These are phyloP conservation scores for Zygothrica quintamaculata DNA, from an alignment of 2,888 invertebrate species.

Conservation along the genomic window DNA sequence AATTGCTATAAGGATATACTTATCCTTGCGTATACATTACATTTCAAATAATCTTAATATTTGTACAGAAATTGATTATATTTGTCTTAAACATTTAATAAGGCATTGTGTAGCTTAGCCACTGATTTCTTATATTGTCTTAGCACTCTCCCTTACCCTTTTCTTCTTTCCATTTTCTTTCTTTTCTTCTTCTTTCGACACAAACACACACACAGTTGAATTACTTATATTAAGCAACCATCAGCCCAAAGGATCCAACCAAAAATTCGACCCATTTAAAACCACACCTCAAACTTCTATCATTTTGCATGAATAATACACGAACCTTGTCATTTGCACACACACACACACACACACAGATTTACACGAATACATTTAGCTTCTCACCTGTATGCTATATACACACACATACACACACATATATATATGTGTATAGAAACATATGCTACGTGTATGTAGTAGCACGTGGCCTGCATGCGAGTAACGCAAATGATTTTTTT, in stretches of 20 bases:
- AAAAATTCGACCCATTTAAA: not conserved
- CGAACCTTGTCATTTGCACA: conserved; percentile 22
- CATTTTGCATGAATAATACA: conserved; percentile 47
- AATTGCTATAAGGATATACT: too few relatives aligned
- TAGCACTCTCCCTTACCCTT: too few relatives aligned
- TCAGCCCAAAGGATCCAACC: conserved; percentile 1
- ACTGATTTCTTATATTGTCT: too few relatives aligned
- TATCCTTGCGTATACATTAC: too few relatives aligned
- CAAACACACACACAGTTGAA: not conserved
- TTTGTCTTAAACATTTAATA: too few relatives aligned
- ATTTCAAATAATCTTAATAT: too few relatives aligned
- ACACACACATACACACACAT: not conserved
- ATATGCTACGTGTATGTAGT: not conserved
- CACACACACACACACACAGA: too few relatives aligned
- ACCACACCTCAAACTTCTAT: conserved; percentile 21
- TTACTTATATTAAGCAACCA: conserved; percentile 7
- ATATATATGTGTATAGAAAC: not conserved
- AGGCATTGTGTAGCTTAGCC: too few relatives aligned
- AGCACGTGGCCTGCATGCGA: conserved; percentile 2
- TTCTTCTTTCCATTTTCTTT: too few relatives aligned
- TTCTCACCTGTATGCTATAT: conserved; percentile 3
- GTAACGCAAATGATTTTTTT: conserved; percentile 1
- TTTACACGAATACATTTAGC: not conserved
- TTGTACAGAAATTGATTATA: too few relatives aligned
- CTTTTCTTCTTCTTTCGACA: too few relatives aligned